Base-by-base conservation (phyloP, 2,113 vertebrate genomes). In the Crotalus viridis region DNA sequence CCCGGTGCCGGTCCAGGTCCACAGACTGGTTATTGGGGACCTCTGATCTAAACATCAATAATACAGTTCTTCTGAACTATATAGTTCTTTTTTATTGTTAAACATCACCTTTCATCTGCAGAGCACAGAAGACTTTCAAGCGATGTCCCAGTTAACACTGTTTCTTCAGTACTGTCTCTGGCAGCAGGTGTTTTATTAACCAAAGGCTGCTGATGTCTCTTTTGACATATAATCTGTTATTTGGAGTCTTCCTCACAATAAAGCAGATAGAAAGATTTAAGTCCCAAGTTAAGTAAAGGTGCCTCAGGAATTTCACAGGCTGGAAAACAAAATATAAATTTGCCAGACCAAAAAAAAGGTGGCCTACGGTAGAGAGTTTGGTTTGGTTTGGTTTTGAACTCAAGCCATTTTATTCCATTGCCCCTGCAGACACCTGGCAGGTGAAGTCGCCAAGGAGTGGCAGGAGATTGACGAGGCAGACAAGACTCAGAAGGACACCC, bases 371-470 rank as follows among this genome's bases (percentile, higher is more conserved):
- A n/a, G 4, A 15, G 5, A 87, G 61, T 85, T 90, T 89, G 28
- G 28, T 56, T 54, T n/a, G 26, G n/a, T 87, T 85, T 89, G 81
- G 48, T 87, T 12, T 91, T 87, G 55, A 48, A 43, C 33, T 0
- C 0, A 13, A 90, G 24, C 93, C 39, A 5, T 57, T 52, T 10
- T 4, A 8, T 61, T 94, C 24, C 33, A 55, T 61, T 94, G 39
- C 74, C 3, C 88, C 15, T 0, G 0, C 94, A 99, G 99, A 96
- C 99, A 99, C 93, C 97, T 99, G 91, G 98, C 99, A 13, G 99
- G 99, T 59, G 99, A 99, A 94, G 99, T 99, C 91, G 99, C 99
- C 5, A 99, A 99, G 93, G 99, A 99, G 94, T 99, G 99, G 99
- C 99, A 99, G 96, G 99, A 99, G 95, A 98, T 99, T 0, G 99